Percentiles rank a stretch among this genome's conserved stretches.
These are phyloP conservation scores for Pangasius djambal DNA, from an alignment of 2,797 vertebrate species.

Conservation along the genomic window DNA sequence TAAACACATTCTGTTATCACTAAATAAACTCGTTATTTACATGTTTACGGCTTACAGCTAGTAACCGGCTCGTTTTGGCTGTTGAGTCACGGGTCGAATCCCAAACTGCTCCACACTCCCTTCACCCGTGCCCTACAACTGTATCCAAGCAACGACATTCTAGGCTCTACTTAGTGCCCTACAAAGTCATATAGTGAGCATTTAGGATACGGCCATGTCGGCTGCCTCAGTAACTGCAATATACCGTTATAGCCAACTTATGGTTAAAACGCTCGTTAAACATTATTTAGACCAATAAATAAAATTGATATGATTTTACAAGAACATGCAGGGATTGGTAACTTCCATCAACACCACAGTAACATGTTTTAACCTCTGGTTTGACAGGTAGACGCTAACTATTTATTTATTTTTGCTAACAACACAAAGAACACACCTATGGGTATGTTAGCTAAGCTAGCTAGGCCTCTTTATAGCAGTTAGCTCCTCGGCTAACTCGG, in stretches of 20 bases:
- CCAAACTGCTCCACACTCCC: background rate
- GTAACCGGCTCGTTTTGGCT: background rate
- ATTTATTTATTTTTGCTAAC: background rate
- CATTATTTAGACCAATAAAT: background rate
- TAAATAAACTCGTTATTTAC: background rate
- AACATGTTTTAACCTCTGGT: background rate
- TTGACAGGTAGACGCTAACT: background rate
- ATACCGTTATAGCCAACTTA: background rate
- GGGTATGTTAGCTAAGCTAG: background rate
- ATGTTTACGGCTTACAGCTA: background rate
- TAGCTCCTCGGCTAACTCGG: constrained; percentile 14
- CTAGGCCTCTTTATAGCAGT: background rate
- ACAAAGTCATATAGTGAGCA: background rate
- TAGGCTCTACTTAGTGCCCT: background rate
- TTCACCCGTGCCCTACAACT: background rate
- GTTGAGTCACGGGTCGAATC: background rate
- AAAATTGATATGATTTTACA: background rate
- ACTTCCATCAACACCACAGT: background rate
- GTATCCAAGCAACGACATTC: no score
- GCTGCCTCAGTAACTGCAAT: background rate
- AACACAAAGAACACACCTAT: background rate
- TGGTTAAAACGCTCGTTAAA: background rate
- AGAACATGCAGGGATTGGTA: no score
- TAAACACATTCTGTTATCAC: no score
- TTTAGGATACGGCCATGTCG: background rate